Conservation (phyloP, 1,140 invertebrate species). For the Portunus trituberculatus region DNA sequence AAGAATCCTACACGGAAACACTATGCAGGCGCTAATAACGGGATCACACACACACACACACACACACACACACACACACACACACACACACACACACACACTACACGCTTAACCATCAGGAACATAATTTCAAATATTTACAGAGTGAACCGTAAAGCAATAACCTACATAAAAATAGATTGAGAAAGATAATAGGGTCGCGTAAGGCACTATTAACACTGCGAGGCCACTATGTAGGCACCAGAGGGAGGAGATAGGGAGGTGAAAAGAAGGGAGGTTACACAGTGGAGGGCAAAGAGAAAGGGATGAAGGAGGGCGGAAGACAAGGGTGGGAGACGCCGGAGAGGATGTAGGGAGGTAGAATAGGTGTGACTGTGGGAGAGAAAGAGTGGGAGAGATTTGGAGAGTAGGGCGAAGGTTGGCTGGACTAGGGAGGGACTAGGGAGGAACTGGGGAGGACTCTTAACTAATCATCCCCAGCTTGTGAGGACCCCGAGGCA, state of each 20-base stretch:
- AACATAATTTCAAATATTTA: neutral
- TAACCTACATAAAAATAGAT: neutral
- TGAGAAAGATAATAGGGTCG: neutral
- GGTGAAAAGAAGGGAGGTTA: neutral
- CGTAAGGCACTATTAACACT: neutral
- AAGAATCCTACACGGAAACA: too few species aligned
- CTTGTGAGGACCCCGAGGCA: neutral
- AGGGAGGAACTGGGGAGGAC: neutral
- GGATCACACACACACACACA: neutral
- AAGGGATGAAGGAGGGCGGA: neutral
- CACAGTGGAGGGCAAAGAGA: neutral
- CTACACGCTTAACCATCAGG: neutral
- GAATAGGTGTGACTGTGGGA: conserved; percentile 3
- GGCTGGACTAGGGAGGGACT: neutral
- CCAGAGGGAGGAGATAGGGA: neutral
- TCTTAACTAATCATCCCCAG: neutral
- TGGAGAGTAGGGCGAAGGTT: neutral
- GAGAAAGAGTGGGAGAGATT: neutral
- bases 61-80: neutral
- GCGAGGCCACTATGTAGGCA: neutral
- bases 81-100: conserved; percentile 10
- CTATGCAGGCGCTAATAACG: too few species aligned
- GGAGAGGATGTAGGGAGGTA: neutral
- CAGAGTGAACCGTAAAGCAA: neutral
- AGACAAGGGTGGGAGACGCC: neutral